These are phyloP conservation scores for Synanceia verrucosa DNA, from an alignment of 2,797 vertebrate species.

Conservation along the genomic window DNA sequence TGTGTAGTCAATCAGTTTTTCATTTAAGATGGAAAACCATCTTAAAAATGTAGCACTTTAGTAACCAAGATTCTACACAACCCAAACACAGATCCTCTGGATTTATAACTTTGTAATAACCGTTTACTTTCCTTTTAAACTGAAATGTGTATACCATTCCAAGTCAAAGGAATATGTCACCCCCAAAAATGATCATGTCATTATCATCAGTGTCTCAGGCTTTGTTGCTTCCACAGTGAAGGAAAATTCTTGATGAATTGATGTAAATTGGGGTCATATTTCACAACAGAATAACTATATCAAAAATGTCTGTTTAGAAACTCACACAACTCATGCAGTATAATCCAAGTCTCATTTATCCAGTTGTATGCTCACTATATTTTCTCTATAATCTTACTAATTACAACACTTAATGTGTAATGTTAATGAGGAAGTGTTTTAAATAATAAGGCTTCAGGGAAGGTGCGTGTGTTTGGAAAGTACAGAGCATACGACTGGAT, in stretches of 20 bases:
- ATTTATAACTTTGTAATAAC: neutral
- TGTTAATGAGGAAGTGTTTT: neutral
- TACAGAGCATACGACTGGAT: too few relatives aligned
- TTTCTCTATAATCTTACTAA: neutral
- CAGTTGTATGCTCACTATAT: neutral
- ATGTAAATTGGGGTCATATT: neutral
- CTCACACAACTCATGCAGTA: neutral
- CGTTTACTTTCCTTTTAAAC: neutral
- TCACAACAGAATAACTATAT: neutral
- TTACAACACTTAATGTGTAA: neutral
- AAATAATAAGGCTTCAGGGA: neutral
- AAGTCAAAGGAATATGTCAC: neutral
- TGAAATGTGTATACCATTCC: neutral
- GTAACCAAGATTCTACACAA: constrained; percentile 32
- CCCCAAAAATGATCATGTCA: neutral
- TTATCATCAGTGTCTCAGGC: neutral
- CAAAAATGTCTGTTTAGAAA: neutral
- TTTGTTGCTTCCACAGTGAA: neutral
- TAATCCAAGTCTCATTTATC: neutral
- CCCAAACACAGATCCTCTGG: neutral
- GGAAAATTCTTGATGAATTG: neutral
- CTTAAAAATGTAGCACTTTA: constrained; percentile 10
- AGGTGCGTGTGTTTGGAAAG: too few relatives aligned
- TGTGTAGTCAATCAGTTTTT: neutral
- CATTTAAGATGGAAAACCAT: neutral